Base-by-base conservation (phyloP, 1,140 invertebrate genomes). In the Drosophila arawakana region DNA sequence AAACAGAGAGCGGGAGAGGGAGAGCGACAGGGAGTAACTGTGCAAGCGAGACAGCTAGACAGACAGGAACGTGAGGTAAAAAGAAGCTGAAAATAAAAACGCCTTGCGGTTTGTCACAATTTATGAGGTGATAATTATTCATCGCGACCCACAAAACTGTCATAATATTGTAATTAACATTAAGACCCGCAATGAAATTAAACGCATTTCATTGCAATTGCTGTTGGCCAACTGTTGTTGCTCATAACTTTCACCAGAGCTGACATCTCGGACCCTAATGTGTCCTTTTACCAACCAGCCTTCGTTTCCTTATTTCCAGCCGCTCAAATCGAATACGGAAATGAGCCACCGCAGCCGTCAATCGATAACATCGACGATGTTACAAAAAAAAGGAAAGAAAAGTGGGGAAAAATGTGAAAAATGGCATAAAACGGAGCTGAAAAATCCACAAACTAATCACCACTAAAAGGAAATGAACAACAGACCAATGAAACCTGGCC, bases 41-140 rank as follows among this genome's bases (percentile, higher is more conserved):
- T 55, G 58, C 2, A 41, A 44, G 41, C 5, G 41, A 59, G 39
- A 78, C 66, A 80, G 80, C 78, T 52, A 66, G 57, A 69, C 76
- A 73, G 46, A 69, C 76, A 73, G 46, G 58, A 57, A 77, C 62
- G 77, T 85, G 66, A 13, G 49, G 11, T 34, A 35, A 52, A 25
- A 35, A 52, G 49, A 52, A 52, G n/a, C 44, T 18, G 35, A 63
- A 41, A 2, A 18, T 7, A 79, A 73, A 73, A 73, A 67, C 69
- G 83, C 84, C 74, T 89, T 89, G 84, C 81, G 80, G 84, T 89
- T 88, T 88, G 84, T 81, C 84, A 80, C 84, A 88, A 88, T 89
- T 84, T 88, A 88, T 89, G 84, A 89, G 84, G 84, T 88, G 85
- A 88, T 88, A 88, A 89, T 88, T 88, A 88, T 89, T 89, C 84